These are phyloP conservation scores for Tethya wilhelma DNA, from an alignment of 37 sponge, comb jelly and placozoan genomes.

Conservation along the genomic window DNA sequence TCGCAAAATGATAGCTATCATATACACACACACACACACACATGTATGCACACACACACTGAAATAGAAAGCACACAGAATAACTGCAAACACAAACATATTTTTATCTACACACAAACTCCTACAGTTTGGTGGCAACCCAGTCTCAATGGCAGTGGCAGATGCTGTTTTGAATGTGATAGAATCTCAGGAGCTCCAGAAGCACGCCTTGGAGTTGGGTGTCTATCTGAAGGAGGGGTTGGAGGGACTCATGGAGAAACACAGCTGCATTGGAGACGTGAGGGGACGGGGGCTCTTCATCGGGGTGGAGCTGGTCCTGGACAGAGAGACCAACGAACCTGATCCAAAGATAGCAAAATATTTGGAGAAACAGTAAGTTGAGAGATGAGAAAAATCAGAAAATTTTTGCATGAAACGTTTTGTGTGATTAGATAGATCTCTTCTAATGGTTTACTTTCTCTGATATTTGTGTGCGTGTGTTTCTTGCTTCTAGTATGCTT, in stretches of 20 bases:
- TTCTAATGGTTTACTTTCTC: not conserved
- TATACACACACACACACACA: not conserved
- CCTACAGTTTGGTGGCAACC: conserved; percentile 87
- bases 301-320: conserved; percentile 86
- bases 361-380: conserved; percentile 12
- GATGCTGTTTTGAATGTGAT: conserved; percentile 76
- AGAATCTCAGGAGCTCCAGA: conserved; percentile 64
- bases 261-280: conserved; percentile 82
- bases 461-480: too few relatives aligned
- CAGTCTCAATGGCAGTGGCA: conserved; percentile 85
- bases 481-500: conserved; percentile 50
- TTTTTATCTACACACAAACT: not conserved
- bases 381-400: not conserved
- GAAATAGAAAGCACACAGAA: not conserved
- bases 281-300: conserved; percentile 76
- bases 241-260: conserved; percentile 40
- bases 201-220: conserved; percentile 65
- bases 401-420: too few relatives aligned
- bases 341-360: conserved; percentile 60
- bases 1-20: not conserved
- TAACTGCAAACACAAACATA: not conserved
- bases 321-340: conserved; percentile 72
- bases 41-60: not conserved
- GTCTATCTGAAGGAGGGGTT: conserved; percentile 49
- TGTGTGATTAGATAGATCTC: not conserved